phyloP scores from a whole-genome alignment of 53 echinoderm and acorn worm genomes.

The Paracentrotus lividus region DNA sequence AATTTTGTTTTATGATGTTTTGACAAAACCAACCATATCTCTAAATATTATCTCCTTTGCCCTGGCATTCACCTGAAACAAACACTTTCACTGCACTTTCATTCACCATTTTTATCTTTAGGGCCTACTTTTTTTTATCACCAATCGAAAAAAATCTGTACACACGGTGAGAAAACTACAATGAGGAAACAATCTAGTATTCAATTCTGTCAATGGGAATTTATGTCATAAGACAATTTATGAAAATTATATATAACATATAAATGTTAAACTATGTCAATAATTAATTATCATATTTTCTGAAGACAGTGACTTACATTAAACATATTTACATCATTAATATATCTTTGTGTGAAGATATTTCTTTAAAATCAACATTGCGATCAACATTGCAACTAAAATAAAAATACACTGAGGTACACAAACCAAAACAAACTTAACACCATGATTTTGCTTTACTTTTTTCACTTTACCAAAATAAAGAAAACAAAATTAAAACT shows the following conservation, averaged over 20 bases:
- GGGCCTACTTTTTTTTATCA: not conserved
- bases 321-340: not conserved
- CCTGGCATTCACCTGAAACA: not conserved
- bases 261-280: not conserved
- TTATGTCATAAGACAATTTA: not conserved
- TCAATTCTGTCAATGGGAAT: not conserved
- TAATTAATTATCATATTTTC: not conserved
- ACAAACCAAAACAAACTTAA: not conserved
- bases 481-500: not conserved
- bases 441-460: not conserved
- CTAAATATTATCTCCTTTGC: not conserved
- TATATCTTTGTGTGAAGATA: not conserved
- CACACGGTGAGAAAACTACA: not conserved
- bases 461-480: not conserved
- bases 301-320: not conserved
- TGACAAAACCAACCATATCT: too few relatives aligned
- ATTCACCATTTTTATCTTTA: not conserved
- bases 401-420: not conserved
- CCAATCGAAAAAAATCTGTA: not conserved
- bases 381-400: not conserved
- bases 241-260: slow-evolving; percentile 13
- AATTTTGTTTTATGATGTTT: too few relatives aligned
- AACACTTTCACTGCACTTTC: not conserved
- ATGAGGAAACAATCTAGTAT: not conserved
- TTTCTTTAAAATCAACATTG: not conserved